Evolutionary conservation across 1,140 invertebrate species (phyloP), one percentile per base, ranked within the genome.

Genomic region (Saxidomus purpurata): DNA sequence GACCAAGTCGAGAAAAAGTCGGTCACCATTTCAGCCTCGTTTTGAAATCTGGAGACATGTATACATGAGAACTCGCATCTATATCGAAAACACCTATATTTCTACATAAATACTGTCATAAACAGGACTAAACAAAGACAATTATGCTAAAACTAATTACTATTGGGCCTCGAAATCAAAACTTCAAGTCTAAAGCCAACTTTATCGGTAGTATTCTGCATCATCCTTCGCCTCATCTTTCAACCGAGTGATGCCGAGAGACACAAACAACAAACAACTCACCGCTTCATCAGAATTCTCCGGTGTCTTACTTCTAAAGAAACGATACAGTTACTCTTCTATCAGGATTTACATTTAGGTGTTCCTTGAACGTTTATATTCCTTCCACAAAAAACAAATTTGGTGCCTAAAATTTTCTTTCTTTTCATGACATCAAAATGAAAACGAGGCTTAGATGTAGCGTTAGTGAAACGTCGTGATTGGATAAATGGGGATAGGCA

Each of bases 211-310:
- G n/a, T n/a, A n/a, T n/a, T n/a, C n/a, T n/a, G n/a, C n/a, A n/a
- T n/a, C n/a, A n/a, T n/a, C n/a, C n/a, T n/a, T n/a, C n/a, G n/a
- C n/a, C n/a, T n/a, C n/a, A n/a, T 52, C 28, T 31, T 28, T 22
- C 2, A 1, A 47, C 43, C 76, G 76, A 79, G 47, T 79, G 76
- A 79, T 79, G 76, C 17, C 28, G 9, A 43, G 55, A 76, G n/a
- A n/a, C 11, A 36, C 43, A 79, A 79, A 49, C 36, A 79, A 79
- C 22, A 55, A 79, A 55, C 34, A 79, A 79, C 76, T 79, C 28
- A 79, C 76, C 76, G 49, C 76, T 34, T 79, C 76, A 79, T 79
- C 28, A 59, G 74, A 79, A 22, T 79, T 36, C 28, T 79, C 28
- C 43, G 36, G 76, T 0, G 0, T 8, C 22, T 71, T 22, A 2